Evolutionary conservation across 2,797 vertebrate genomes (phyloP).

Genomic region (Furcifer pardalis): DNA sequence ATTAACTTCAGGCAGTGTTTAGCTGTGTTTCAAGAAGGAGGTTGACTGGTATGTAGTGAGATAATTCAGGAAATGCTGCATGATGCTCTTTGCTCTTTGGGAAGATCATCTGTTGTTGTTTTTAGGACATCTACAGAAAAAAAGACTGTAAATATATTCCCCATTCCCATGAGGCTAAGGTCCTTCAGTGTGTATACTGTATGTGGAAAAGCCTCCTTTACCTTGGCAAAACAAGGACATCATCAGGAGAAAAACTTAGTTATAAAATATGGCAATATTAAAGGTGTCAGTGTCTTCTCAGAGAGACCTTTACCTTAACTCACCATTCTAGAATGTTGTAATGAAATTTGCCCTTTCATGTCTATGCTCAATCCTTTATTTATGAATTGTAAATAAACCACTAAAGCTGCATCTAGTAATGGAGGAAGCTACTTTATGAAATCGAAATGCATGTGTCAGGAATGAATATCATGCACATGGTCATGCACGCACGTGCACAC

Average conservation of each 20-base stretch:
- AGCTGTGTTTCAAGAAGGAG: not conserved
- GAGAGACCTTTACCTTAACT: slow-evolving; percentile 22
- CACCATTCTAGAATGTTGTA: slow-evolving; percentile 42
- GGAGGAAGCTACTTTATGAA: slow-evolving; percentile 64
- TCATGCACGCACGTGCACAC: slow-evolving; percentile 19
- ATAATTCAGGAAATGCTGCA: not conserved
- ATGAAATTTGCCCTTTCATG: slow-evolving; percentile 61
- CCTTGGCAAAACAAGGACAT: not conserved
- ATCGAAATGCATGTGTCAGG: slow-evolving; percentile 53
- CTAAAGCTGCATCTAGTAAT: slow-evolving; percentile 57
- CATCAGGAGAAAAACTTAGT: slow-evolving; percentile 18
- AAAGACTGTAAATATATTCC: not conserved
- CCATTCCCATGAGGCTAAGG: slow-evolving; percentile 4
- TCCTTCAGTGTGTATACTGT: not conserved
- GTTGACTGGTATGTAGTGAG: not conserved
- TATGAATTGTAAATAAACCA: slow-evolving; percentile 65
- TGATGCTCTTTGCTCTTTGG: not conserved
- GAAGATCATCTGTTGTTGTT: not conserved
- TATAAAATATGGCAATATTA: slow-evolving; percentile 18
- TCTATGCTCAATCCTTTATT: slow-evolving; percentile 65
- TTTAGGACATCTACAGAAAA: slow-evolving; percentile 10
- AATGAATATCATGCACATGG: slow-evolving; percentile 9
- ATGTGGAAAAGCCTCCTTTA: not conserved
- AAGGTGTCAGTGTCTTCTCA: slow-evolving; percentile 29
- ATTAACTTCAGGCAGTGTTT: not conserved